Evolutionary conservation across 2,113 vertebrate species (phyloP), one percentile per base, ranked within the genome.

Genomic region (Rhadina sibilatrix): DNA sequence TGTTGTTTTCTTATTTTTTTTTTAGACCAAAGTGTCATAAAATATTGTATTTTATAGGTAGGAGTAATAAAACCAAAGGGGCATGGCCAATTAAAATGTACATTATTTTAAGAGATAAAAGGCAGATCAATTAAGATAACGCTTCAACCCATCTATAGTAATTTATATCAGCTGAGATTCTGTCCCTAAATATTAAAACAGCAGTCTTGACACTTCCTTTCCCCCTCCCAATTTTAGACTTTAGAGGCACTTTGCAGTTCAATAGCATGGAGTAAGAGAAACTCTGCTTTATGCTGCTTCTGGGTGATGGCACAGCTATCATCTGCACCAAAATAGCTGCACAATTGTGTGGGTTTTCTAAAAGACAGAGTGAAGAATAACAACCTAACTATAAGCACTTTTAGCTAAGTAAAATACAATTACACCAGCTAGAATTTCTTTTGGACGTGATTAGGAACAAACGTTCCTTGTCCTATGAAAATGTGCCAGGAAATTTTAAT

Each of bases 401-500:
- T 89, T 84, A 85, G 72, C n/a, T 87, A 72, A 91, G 57, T 56
- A 79, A 89, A 95, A 60, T 63, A 88, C 53, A 86, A 80, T 80
- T 90, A 80, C 28, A 81, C 57, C 40, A 87, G 42, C 60, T 75
- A 92, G 69, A 79, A 91, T 82, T 94, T 93, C 28, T 78, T 84
- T 89, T 87, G 81, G 87, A 89, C 53, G 7, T 2, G 17, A 85
- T 72, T 83, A 54, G 78, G n/a, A 90, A 83, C 50, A 87, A 93
- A 66, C 1, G 6, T 37, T 63, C 46, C 46, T 49, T 72, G 65
- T 87, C 23, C 72, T 87, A 23, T 60, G 82, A 91, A 94, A 91
- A 91, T 2, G n/a, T 7, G 78, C 82, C 92, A 95, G 90, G 90
- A 90, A 96, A 93, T 83, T 92, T 95, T 94, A 95, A 93, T 85